phyloP scores from a whole-genome alignment of 2,888 invertebrate genomes.

The Stenurella melanura region DNA sequence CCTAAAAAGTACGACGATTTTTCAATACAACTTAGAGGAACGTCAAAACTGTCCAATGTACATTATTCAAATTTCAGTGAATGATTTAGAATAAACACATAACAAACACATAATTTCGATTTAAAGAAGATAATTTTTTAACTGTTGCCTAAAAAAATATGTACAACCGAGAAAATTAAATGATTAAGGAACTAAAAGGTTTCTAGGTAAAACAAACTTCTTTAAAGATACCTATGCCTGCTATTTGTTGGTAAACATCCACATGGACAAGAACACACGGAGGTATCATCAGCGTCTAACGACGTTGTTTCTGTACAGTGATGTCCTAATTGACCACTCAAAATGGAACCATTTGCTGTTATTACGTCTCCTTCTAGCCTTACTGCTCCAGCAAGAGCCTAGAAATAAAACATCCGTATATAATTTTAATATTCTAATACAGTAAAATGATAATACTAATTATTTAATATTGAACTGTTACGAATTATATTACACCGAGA shows the following conservation, averaged over 20 bases:
- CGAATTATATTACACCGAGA: no score
- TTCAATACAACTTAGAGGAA: no score
- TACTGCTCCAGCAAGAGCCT: conserved; percentile 96
- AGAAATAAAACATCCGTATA: conserved; percentile 59
- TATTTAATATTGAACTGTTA: no score
- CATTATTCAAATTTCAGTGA: no score
- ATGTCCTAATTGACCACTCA: conserved; percentile 80
- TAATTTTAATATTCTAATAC: neutral
- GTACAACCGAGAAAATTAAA: no score
- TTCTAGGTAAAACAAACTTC: neutral
- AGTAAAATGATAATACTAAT: neutral
- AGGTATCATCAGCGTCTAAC: conserved; percentile 71
- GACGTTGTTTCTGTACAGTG: conserved; percentile 73
- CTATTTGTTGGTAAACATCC: conserved; percentile 71
- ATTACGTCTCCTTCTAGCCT: conserved; percentile 97
- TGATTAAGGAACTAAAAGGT: no score
- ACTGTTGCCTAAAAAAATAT: no score
- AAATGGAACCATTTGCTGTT: conserved; percentile 92
- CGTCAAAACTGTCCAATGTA: no score
- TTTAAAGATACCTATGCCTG: conserved; percentile 68
- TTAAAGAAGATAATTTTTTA: no score
- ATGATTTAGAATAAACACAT: no score
- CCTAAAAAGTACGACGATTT: no score
- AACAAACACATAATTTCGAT: no score
- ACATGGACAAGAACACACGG: conserved; percentile 73